Evolutionary conservation across 2,888 invertebrate species (phyloP).

Genomic region (Cephus pulcher): DNA sequence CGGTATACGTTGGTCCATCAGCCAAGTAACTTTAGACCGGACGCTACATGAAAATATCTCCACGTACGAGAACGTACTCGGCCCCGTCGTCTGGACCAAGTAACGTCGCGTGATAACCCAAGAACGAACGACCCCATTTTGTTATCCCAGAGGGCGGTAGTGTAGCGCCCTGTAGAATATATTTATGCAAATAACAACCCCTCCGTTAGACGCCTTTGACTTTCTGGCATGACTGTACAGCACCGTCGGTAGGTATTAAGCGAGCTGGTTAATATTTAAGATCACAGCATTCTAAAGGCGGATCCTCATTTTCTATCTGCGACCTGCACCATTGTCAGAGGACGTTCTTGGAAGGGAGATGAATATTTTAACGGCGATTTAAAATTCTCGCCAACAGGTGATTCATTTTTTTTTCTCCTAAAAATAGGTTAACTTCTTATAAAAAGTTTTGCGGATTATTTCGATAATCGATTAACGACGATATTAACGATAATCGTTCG

Average conservation of each 20-base stretch:
- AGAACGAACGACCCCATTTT: conserved; percentile 15
- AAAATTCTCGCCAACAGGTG: no score
- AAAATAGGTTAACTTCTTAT: background rate
- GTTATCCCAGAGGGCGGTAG: conserved; percentile 4
- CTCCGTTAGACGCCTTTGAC: conserved; percentile 16
- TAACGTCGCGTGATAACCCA: conserved; percentile 9
- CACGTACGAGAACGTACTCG: background rate
- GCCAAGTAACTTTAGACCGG: background rate
- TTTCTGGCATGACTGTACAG: conserved; percentile 6
- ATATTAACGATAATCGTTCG: background rate
- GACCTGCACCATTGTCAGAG: no score
- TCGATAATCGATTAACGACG: background rate
- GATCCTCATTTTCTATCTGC: background rate
- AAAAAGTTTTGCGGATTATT: background rate
- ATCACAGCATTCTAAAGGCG: conserved; percentile 13
- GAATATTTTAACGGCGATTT: no score
- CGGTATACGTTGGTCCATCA: background rate
- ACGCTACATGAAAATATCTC: background rate
- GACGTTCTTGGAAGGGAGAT: no score
- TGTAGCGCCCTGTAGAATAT: conserved; percentile 28
- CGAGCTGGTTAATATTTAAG: conserved; percentile 50
- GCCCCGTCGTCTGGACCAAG: background rate
- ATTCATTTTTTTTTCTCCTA: no score
- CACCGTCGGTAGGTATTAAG: conserved; percentile 44
- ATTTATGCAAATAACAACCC: conserved; percentile 35